Conservation (phyloP, 1,140 invertebrate genomes). For the Hyles euphorbiae region DNA sequence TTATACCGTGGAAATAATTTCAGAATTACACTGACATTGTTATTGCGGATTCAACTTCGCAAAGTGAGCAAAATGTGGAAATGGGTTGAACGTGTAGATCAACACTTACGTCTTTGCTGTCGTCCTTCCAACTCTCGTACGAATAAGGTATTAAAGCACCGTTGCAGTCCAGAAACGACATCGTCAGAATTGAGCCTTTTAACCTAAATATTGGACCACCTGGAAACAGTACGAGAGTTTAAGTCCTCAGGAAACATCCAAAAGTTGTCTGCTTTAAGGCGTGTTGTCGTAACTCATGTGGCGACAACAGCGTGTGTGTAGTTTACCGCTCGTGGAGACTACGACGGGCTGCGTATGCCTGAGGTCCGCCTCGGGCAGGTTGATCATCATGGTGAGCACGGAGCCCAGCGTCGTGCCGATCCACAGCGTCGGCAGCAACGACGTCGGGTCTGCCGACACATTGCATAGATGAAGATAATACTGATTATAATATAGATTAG, state of each 20-base stretch:
- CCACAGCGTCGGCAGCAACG: conserved; percentile 91
- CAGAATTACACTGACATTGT: too few relatives aligned
- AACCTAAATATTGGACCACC: conserved; percentile 95
- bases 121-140: conserved; percentile 92
- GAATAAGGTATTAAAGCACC: conserved; percentile 90
- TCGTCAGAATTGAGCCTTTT: conserved; percentile 93
- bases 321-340: conserved; percentile 91
- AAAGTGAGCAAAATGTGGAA: too few relatives aligned
- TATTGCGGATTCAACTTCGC: too few relatives aligned
- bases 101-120: conserved; percentile 76
- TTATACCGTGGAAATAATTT: too few relatives aligned
- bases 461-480: background rate
- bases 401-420: conserved; percentile 97
- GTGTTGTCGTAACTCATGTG: too few relatives aligned
- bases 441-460: conserved; percentile 80
- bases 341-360: conserved; percentile 91
- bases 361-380: conserved; percentile 87
- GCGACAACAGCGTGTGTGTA: background rate
- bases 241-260: too few relatives aligned
- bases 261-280: too few relatives aligned
- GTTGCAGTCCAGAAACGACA: conserved; percentile 97
- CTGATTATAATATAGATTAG: too few relatives aligned
- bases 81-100: too few relatives aligned
- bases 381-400: conserved; percentile 93
- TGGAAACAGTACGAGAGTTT: conserved; percentile 49